phyloP scores from a whole-genome alignment of 2,113 vertebrate genomes.

The Uropsilus gracilis region DNA sequence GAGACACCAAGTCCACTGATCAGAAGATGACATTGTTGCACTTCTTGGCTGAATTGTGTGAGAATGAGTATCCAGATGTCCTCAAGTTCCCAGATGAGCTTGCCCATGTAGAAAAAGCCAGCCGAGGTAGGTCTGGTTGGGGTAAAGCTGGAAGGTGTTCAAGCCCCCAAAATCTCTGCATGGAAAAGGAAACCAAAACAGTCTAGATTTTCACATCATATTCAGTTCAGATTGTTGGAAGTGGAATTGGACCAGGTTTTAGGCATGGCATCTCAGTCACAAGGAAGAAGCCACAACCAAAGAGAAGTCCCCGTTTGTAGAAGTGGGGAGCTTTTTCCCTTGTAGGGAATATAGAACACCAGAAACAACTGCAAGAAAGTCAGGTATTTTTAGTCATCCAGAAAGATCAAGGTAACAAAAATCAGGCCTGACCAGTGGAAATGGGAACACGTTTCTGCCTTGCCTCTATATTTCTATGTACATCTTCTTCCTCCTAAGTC shows the following conservation, averaged over 20 bases:
- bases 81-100: conserved; percentile 92
- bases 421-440: not conserved
- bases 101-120: conserved; percentile 94
- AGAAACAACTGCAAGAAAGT: not conserved
- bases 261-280: not conserved
- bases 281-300: not conserved
- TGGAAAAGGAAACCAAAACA: not conserved
- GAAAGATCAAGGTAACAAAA: conserved; percentile 28
- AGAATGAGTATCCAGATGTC: conserved; percentile 89
- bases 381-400: conserved; percentile 24
- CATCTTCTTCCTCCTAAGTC: not conserved
- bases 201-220: not conserved
- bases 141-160: not conserved
- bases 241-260: not conserved
- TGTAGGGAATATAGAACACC: not conserved
- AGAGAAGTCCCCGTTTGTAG: not conserved
- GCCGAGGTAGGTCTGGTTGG: conserved; percentile 87
- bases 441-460: conserved; percentile 34
- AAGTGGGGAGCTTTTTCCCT: not conserved
- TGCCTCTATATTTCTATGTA: not conserved
- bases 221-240: not conserved
- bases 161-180: not conserved
- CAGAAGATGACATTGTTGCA: conserved; percentile 93
- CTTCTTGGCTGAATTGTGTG: conserved; percentile 92
- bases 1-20: conserved; percentile 88